Base-by-base conservation (phyloP, 2,797 vertebrate genomes). In the Tympanoctomys barrerae region DNA sequence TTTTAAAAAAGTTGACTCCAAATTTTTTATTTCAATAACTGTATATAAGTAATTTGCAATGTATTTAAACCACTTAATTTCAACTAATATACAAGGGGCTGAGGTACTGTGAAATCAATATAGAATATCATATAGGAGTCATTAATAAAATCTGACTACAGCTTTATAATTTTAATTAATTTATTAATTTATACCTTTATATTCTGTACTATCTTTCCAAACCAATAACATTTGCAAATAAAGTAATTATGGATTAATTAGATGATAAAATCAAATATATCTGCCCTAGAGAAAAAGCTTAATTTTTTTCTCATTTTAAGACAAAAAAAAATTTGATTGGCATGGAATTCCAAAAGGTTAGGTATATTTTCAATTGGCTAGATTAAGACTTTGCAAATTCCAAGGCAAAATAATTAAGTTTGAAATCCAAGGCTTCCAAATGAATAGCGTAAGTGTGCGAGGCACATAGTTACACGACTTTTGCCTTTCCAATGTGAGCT, bases 131-230 rank as follows among this genome's bases (percentile, higher is more conserved):
- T 42, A 71, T 89, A 82, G 11, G 13, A 94, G 21, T 78, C 33
- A 90, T 87, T 94, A 87, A 77, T 1, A 90, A 94, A 73, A 85
- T 52, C 28, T 89, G 26, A 61, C 21, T 97, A 70, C 61, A 62
- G 68, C 49, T 83, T 54, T 92, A 79, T 16, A 62, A 21, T 92
- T 75, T 85, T 85, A 57, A 24, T 93, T 71, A 61, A 49, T 59
- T 57, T 46, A 68, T 57, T 91, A 70, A 71, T 95, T 87, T 89
- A 14, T 84, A 28, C 6, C 2, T 95, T 75, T 87, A 33, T 57
- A 36, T 80, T 2, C 11, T 77, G 2, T 85, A 2, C 3, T 52
- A 66, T 31, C 13, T 68, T 87, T 94, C 21, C 11, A 95, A 86
- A 71, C 7, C 33, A 90, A 64, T 6, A 89, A 57, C 26, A 93